Conservation (phyloP, 2,113 vertebrate genomes). For the Lates calcarifer region DNA sequence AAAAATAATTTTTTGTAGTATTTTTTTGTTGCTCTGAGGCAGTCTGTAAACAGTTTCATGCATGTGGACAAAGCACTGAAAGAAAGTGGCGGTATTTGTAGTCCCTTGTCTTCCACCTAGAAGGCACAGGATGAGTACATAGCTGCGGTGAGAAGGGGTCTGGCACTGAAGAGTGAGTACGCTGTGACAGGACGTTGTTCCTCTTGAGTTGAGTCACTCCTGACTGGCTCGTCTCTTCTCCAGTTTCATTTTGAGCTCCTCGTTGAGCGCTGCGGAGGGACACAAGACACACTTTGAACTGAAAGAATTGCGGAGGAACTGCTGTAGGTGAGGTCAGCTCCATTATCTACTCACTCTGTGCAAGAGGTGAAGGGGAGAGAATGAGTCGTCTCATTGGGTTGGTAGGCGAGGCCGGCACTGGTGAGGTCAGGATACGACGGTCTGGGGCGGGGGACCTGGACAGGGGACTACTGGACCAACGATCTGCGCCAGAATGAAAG, state of each 20-base stretch:
- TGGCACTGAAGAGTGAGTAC: constrained; percentile 56
- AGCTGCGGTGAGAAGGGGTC: constrained; percentile 64
- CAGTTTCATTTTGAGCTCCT: constrained; percentile 87
- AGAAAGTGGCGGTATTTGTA: constrained; percentile 36
- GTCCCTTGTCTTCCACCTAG: constrained; percentile 64
- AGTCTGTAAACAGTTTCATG: constrained; percentile 60
- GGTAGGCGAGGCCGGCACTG: constrained; percentile 83
- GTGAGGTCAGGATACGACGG: constrained; percentile 78
- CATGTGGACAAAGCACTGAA: constrained; percentile 16
- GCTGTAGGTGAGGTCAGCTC: background rate
- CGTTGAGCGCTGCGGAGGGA: constrained; percentile 74
- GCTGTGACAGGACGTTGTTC: constrained; percentile 21
- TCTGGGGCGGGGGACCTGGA: constrained; percentile 77
- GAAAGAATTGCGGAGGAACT: background rate
- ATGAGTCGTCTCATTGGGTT: constrained; percentile 85
- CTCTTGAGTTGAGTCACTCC: constrained; percentile 69
- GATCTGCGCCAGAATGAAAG: constrained; percentile 60
- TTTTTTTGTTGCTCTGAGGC: constrained; percentile 26
- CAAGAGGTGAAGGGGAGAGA: constrained; percentile 83
- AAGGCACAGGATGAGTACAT: constrained; percentile 81
- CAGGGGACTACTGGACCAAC: constrained; percentile 76
- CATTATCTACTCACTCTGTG: constrained; percentile 78
- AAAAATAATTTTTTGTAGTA: background rate
- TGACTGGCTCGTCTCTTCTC: constrained; percentile 84
- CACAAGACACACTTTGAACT: constrained; percentile 4